Evolutionary conservation across 64 coral and sea anemone genomes (phyloP), one percentile per base, ranked within the genome.

Genomic region (Dendrophyllia cribrosa): DNA sequence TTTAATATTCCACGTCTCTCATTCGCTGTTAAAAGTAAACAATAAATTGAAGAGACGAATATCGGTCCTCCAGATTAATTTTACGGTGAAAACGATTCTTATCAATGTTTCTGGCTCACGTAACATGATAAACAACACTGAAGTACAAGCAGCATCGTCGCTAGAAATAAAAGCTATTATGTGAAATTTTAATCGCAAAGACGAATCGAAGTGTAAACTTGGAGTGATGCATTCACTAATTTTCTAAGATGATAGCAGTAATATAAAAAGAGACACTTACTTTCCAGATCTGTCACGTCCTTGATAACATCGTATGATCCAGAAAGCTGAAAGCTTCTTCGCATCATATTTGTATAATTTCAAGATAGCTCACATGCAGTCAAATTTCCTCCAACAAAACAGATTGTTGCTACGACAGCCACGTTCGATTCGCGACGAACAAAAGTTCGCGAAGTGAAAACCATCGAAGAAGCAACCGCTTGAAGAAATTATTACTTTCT

Each of bases 291-390:
- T 55, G 91, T 93, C 67, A 93, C 64, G 66, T 93, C 91, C 70
- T 88, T 96, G 75, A 99, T 99, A 9, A 99, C 88, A 96, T 99
- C 97, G 79, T 99, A 99, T 1, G 97, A 99, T 23, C 97, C 97
- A 52, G 97, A 99, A 7, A 99, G 91, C 74, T 99, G 97, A 84
- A 99, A 99, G 61, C 97, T 99, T 78, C 97, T 77, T 62, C 97
- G 91, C 61, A 99, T 99, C 97, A 99, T 98, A 75, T 60, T 34
- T 77, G 49, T 52, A 51, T 62, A 43, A 3, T 78, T 85, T 65
- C 58, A 51, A 72, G 51, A 70, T 8, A 25, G n/a, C 22, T 77
- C 59, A n/a, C 50, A 51, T 48, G 7, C 48, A 47, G 9, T 17
- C 14, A 82, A 84, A 23, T 24, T 15, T 50, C 9, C 19, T 49